phyloP scores from a whole-genome alignment of 2,113 vertebrate genomes.

The Nyctereutes procyonoides region DNA sequence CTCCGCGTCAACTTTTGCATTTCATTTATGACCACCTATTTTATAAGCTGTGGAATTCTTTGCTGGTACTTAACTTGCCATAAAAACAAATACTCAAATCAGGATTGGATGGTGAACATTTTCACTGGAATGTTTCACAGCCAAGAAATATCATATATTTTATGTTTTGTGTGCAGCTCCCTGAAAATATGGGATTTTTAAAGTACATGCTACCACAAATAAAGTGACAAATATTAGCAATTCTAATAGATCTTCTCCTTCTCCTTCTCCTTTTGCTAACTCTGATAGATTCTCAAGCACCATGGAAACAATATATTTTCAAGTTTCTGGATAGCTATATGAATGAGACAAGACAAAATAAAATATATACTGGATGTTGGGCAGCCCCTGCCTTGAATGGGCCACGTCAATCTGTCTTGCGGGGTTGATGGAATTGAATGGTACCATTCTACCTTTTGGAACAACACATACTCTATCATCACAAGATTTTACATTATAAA shows the following conservation, averaged over 20 bases:
- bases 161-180: neutral
- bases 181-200: constrained; percentile 56
- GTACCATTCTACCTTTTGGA: neutral
- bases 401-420: neutral
- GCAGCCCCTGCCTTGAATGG: neutral
- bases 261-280: neutral
- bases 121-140: constrained; percentile 54
- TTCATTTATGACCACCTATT: constrained; percentile 65
- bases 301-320: neutral
- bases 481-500: constrained; percentile 56
- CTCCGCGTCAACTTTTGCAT: constrained; percentile 55
- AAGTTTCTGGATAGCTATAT: neutral
- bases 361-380: neutral
- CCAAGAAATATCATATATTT: constrained; percentile 6
- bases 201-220: constrained; percentile 21
- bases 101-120: constrained; percentile 18
- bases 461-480: constrained; percentile 59
- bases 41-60: constrained; percentile 66
- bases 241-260: neutral
- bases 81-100: constrained; percentile 72
- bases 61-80: constrained; percentile 30
- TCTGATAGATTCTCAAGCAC: constrained; percentile 20
- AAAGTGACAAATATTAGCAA: neutral
- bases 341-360: neutral
- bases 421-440: neutral